phyloP scores from a whole-genome alignment of 2,113 vertebrate species.

The Puntigrus tetrazona region DNA sequence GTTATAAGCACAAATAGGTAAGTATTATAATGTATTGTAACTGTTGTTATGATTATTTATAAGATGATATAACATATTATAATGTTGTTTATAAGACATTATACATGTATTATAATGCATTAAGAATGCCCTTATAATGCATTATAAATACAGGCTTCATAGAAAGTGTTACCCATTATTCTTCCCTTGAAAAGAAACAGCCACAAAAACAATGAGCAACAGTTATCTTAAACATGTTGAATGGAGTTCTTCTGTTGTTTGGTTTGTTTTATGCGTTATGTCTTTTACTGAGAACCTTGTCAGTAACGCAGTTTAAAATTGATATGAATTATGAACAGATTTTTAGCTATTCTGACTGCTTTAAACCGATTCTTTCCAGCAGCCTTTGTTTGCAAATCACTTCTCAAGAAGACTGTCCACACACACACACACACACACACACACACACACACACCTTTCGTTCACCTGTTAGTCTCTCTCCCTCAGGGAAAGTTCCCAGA shows the following conservation, averaged over 20 bases:
- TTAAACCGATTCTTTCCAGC: neutral
- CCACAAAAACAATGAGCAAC: neutral
- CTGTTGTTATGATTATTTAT: too few relatives aligned
- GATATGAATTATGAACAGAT: neutral
- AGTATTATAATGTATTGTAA: too few relatives aligned
- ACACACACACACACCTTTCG: neutral
- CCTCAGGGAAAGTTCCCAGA: neutral
- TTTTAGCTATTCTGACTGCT: neutral
- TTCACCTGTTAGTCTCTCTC: neutral
- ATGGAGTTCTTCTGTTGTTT: neutral
- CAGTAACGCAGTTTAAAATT: neutral
- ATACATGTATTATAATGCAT: too few relatives aligned
- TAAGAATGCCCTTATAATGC: too few relatives aligned
- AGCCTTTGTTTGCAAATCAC: neutral
- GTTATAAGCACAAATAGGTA: too few relatives aligned
- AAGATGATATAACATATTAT: too few relatives aligned
- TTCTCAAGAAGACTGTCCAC: neutral
- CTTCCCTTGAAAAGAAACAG: neutral
- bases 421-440: neutral
- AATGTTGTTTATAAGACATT: too few relatives aligned
- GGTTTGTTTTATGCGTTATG: neutral
- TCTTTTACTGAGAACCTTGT: neutral
- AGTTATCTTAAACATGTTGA: neutral
- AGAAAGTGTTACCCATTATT: neutral
- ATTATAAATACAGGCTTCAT: too few relatives aligned